Evolutionary conservation across 2,113 vertebrate genomes (phyloP).

Genomic region (Pterocles burchelli): DNA sequence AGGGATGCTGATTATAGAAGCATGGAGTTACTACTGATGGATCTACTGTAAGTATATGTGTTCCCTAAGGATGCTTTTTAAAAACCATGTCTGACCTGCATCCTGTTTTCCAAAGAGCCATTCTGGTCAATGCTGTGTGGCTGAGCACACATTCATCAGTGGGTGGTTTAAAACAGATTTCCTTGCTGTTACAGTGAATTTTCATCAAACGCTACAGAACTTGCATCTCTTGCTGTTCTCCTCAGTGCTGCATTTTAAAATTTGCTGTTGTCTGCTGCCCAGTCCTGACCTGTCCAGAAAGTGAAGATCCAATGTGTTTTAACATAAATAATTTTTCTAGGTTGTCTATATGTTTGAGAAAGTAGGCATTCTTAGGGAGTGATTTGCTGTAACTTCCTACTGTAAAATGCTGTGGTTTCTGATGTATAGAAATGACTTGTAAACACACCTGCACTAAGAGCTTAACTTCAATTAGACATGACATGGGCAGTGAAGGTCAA

Average conservation of each 20-base stretch:
- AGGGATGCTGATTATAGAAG: background rate
- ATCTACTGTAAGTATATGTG: background rate
- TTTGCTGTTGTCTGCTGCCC: background rate
- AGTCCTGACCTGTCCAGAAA: background rate
- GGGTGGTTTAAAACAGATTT: background rate
- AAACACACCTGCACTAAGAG: background rate
- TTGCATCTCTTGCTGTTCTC: background rate
- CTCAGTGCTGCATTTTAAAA: background rate
- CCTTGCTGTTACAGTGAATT: background rate
- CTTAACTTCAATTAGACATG: background rate
- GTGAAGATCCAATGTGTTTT: background rate
- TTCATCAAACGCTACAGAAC: background rate
- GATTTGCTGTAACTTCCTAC: background rate
- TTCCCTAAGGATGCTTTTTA: background rate
- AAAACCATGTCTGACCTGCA: background rate
- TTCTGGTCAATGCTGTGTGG: background rate
- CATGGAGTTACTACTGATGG: background rate
- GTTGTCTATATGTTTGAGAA: background rate
- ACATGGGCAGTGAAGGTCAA: background rate
- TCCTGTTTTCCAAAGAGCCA: background rate
- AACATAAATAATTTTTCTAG: background rate
- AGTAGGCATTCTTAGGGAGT: background rate
- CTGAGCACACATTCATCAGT: accelerated
- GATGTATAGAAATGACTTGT: background rate
- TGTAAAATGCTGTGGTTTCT: background rate